These are phyloP conservation scores for Drosophila testacea DNA, from an alignment of 2,888 invertebrate genomes.

Conservation along the genomic window DNA sequence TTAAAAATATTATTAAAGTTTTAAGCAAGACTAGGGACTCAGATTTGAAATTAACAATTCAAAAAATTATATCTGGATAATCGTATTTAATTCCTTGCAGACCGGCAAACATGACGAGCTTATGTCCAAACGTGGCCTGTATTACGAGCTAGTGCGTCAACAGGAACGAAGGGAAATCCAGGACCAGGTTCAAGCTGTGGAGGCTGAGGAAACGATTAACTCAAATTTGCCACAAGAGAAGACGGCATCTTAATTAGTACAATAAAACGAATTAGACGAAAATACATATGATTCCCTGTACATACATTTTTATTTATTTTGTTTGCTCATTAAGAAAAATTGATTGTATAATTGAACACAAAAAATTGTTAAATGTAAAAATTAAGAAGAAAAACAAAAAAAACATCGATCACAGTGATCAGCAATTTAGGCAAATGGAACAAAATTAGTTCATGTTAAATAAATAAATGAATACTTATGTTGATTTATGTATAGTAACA, in stretches of 20 bases:
- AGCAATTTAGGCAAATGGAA: slow-evolving; percentile 22
- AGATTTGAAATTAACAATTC: no score
- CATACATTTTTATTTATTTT: slow-evolving; percentile 46
- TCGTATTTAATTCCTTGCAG: slow-evolving; percentile 84
- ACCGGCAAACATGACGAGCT: slow-evolving; percentile 93
- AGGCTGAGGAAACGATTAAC: slow-evolving; percentile 27
- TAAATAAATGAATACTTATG: slow-evolving; percentile 31
- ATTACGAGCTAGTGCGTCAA: slow-evolving; percentile 93
- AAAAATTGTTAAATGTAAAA: neutral
- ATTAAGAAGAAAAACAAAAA: neutral
- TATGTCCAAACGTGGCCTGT: slow-evolving; percentile 91
- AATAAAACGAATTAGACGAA: slow-evolving; percentile 33
- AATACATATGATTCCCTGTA: slow-evolving; percentile 59
- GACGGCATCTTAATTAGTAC: slow-evolving; percentile 5
- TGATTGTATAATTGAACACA: slow-evolving; percentile 1
- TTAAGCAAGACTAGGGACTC: no score
- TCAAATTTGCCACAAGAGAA: slow-evolving; percentile 24
- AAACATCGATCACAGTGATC: slow-evolving; percentile 10
- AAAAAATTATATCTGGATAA: neutral
- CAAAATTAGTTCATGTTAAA: slow-evolving; percentile 38
- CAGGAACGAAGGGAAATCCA: slow-evolving; percentile 87
- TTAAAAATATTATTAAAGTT: neutral
- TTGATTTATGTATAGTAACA: slow-evolving; percentile 20
- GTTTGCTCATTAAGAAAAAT: slow-evolving; percentile 32
- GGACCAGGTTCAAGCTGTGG: slow-evolving; percentile 46